Percentiles rank a stretch among this genome's conserved stretches.
Conservation (phyloP, 2,888 invertebrate genomes). For the Bombylius major region DNA sequence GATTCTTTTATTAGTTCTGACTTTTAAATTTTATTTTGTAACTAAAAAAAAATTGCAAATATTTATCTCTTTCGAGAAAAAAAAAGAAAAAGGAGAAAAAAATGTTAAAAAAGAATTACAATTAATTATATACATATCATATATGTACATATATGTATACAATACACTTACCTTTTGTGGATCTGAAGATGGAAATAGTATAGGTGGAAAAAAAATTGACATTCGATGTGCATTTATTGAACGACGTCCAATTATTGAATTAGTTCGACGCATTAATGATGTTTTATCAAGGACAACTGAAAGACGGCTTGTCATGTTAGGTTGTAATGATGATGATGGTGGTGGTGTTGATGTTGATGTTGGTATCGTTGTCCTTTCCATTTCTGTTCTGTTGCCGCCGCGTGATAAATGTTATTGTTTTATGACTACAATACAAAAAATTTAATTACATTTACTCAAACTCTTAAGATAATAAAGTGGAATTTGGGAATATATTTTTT, state of each 20-base stretch:
- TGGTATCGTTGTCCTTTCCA: background rate
- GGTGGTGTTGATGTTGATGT: background rate
- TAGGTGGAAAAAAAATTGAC: slow-evolving; percentile 48
- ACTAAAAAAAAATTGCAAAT: too few relatives aligned
- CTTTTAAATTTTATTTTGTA: too few relatives aligned
- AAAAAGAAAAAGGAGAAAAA: too few relatives aligned
- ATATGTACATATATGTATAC: too few relatives aligned
- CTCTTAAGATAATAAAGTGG: too few relatives aligned
- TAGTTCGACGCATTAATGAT: slow-evolving; percentile 45
- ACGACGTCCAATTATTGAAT: slow-evolving; percentile 54
- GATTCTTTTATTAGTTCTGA: too few relatives aligned
- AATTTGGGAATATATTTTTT: too few relatives aligned
- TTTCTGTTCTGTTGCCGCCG: too few relatives aligned
- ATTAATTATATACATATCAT: too few relatives aligned
- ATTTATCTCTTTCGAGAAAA: too few relatives aligned
- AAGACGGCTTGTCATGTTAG: slow-evolving; percentile 20
- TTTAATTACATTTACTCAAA: too few relatives aligned
- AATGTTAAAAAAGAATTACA: too few relatives aligned
- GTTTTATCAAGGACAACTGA: slow-evolving; percentile 44
- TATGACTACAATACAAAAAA: background rate
- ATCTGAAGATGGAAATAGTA: slow-evolving; percentile 33
- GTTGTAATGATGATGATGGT: background rate
- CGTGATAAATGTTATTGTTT: background rate
- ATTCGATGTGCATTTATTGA: slow-evolving; percentile 51
- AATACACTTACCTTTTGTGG: slow-evolving; percentile 47